Conservation (phyloP, 2,888 invertebrate species). For the Caenorhabditis zanzibari region DNA sequence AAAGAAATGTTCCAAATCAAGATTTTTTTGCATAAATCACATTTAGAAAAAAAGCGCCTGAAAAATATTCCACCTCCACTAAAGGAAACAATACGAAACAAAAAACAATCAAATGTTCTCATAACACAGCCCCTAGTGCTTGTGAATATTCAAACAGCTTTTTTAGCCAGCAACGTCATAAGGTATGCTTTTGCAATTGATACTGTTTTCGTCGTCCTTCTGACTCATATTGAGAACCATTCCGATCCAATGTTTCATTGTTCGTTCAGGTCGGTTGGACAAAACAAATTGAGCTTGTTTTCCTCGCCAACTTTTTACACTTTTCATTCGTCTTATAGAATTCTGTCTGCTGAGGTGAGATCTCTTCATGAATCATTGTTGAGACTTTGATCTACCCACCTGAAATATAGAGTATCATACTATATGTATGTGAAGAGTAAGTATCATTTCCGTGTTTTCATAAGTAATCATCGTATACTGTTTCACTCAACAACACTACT, state of each 20-base stretch:
- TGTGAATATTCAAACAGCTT: slow-evolving; percentile 48
- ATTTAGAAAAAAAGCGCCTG: no score
- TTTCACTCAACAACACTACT: neutral
- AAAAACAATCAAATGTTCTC: slow-evolving; percentile 36
- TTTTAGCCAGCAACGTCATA: slow-evolving; percentile 9
- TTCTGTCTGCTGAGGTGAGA: neutral
- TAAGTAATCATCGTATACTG: neutral
- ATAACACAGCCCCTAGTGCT: slow-evolving; percentile 40
- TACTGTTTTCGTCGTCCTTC: slow-evolving; percentile 16
- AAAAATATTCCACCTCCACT: neutral
- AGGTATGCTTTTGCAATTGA: slow-evolving; percentile 27
- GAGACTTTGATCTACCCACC: neutral
- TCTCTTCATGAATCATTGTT: slow-evolving; percentile 14
- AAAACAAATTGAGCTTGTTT: slow-evolving; percentile 42
- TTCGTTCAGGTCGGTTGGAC: slow-evolving; percentile 38
- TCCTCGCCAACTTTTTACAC: slow-evolving; percentile 20
- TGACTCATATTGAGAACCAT: slow-evolving; percentile 36
- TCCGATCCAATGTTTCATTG: slow-evolving; percentile 32
- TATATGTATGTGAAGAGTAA: neutral
- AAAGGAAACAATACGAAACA: slow-evolving; percentile 26
- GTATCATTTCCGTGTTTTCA: slow-evolving; percentile 16
- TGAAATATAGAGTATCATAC: neutral
- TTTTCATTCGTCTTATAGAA: slow-evolving; percentile 6
- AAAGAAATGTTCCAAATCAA: no score
- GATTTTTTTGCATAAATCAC: no score